Percentiles rank a stretch among this genome's conserved stretches.
Conservation (phyloP, 2,888 invertebrate species). For the Cryptocheilus praepositus region DNA sequence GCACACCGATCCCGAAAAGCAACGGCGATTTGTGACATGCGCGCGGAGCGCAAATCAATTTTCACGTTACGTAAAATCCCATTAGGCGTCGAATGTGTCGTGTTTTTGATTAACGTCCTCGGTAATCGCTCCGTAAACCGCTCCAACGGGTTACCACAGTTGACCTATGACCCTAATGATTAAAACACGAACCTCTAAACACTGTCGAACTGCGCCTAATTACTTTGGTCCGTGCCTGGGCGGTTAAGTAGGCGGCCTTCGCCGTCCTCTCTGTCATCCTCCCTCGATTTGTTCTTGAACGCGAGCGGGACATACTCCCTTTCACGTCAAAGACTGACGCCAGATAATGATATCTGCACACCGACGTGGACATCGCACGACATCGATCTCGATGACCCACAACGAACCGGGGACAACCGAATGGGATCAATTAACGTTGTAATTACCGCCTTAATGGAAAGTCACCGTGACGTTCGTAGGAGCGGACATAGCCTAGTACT, state of each 20-base stretch:
- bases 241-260: slow-evolving; percentile 24
- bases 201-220: slow-evolving; percentile 23
- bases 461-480: slow-evolving; percentile 13
- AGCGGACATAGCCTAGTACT: too few species aligned
- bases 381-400: too few species aligned
- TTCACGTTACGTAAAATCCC: slow-evolving; percentile 31
- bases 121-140: slow-evolving; percentile 30
- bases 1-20: too few species aligned
- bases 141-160: slow-evolving; percentile 14
- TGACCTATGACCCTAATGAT: slow-evolving; percentile 12
- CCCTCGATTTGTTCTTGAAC: slow-evolving; percentile 15
- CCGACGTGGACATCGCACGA: slow-evolving; percentile 22
- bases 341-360: slow-evolving; percentile 37
- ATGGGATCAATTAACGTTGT: slow-evolving; percentile 37
- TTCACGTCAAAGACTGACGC: slow-evolving; percentile 14
- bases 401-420: slow-evolving; percentile 19
- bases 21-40: too few species aligned
- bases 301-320: slow-evolving; percentile 8
- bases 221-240: slow-evolving; percentile 42
- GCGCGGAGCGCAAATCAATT: slow-evolving; percentile 19
- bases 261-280: slow-evolving; percentile 24
- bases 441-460: slow-evolving; percentile 33
- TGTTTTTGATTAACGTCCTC: slow-evolving; percentile 27
- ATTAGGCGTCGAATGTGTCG: slow-evolving; percentile 30
- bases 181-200: slow-evolving; percentile 34